Percentiles rank a stretch among this genome's conserved stretches.
phyloP scores from a whole-genome alignment of 2,797 vertebrate species.

The Protonibea diacanthus region DNA sequence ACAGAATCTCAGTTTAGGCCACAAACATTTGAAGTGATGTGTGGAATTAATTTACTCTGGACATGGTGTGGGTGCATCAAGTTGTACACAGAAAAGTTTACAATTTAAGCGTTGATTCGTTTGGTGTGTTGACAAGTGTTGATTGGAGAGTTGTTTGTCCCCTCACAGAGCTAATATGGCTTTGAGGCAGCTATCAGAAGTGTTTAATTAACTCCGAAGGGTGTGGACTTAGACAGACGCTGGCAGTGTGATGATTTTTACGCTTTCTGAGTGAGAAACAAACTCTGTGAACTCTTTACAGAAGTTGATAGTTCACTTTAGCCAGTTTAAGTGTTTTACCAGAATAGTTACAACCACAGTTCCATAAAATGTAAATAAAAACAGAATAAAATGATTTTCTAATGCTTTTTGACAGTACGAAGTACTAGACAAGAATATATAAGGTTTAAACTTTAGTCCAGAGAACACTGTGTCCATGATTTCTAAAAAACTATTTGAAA shows the following conservation, averaged over 20 bases:
- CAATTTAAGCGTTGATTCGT: constrained; percentile 40
- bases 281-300: constrained; percentile 26
- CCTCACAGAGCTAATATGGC: constrained; percentile 36
- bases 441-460: too few species aligned
- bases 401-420: too few species aligned
- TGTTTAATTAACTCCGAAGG: constrained; percentile 61
- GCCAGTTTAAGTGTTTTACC: constrained; percentile 14
- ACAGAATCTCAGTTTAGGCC: constrained; percentile 37
- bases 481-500: too few species aligned
- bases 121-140: constrained; percentile 55
- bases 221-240: constrained; percentile 28
- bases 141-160: constrained; percentile 56
- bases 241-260: constrained; percentile 31
- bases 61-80: constrained; percentile 23
- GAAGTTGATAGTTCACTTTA: constrained; percentile 12
- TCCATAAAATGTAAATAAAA: too few species aligned
- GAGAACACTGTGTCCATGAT: too few species aligned
- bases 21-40: constrained; percentile 57
- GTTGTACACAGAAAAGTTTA: constrained; percentile 22
- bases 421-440: too few species aligned
- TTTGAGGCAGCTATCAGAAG: constrained; percentile 53
- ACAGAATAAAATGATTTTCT: too few species aligned
- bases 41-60: constrained; percentile 51
- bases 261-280: constrained; percentile 15
- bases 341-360: too few species aligned